phyloP scores from a whole-genome alignment of 2,797 vertebrate genomes.

The Mycteria americana region DNA sequence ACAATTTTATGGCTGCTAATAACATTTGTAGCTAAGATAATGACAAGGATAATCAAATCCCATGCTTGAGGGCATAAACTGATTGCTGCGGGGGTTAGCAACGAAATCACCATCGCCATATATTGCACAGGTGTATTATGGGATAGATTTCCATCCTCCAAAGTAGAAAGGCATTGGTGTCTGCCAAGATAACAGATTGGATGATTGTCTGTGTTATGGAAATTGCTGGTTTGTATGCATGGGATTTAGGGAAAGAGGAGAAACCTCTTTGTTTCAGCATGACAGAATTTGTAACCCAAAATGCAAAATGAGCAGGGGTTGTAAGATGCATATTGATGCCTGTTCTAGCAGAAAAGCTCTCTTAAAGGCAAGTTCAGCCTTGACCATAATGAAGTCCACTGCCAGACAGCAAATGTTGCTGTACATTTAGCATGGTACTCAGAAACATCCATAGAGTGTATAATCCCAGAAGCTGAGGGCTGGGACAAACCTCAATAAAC shows the following conservation, averaged over 20 bases:
- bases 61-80: slow-evolving; percentile 69
- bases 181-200: slow-evolving; percentile 55
- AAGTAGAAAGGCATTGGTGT: slow-evolving; percentile 23
- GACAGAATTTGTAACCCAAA: slow-evolving; percentile 12
- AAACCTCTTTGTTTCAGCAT: slow-evolving; percentile 49
- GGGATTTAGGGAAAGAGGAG: slow-evolving; percentile 26
- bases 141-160: slow-evolving; percentile 43
- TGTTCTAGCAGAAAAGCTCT: background rate
- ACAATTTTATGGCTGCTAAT: slow-evolving; percentile 72
- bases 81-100: slow-evolving; percentile 62
- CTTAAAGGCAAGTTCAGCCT: background rate
- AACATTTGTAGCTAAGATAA: slow-evolving; percentile 75
- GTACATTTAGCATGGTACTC: background rate
- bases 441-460: background rate
- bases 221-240: slow-evolving; percentile 53
- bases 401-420: background rate
- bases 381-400: background rate
- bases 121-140: slow-evolving; percentile 48
- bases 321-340: slow-evolving; percentile 1
- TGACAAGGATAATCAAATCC: slow-evolving; percentile 74
- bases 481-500: background rate
- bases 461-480: background rate
- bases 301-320: background rate
- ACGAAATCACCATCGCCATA: slow-evolving; percentile 45
- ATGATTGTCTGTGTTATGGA: slow-evolving; percentile 38